Percentiles rank a stretch among this genome's conserved stretches.
Evolutionary conservation across 2,113 vertebrate genomes (phyloP).

Genomic region (zebrafish (Danio rerio)): DNA sequence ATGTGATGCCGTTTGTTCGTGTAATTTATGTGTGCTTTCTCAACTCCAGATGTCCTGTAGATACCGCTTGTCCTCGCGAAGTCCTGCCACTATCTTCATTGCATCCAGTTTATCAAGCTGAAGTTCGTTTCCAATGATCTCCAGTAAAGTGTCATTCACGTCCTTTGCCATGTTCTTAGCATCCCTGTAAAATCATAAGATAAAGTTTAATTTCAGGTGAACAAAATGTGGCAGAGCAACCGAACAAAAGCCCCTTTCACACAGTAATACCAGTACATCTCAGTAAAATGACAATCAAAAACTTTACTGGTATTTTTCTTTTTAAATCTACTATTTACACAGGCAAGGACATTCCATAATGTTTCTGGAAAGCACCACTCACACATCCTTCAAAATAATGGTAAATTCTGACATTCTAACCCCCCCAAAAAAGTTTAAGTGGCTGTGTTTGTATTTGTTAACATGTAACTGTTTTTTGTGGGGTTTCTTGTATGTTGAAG

Average conservation of each 20-base stretch:
- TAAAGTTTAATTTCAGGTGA: not conserved
- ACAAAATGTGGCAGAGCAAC: not conserved
- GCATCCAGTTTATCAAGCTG: conserved; percentile 84
- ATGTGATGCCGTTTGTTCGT: not conserved
- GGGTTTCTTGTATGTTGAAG: too few species aligned
- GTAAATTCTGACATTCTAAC: too few species aligned
- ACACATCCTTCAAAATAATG: too few species aligned
- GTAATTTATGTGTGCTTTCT: conserved; percentile 52
- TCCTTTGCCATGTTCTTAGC: conserved; percentile 95
- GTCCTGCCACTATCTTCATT: conserved; percentile 83
- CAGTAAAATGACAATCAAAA: not conserved
- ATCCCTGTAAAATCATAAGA: conserved; percentile 77
- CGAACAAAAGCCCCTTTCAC: too few species aligned
- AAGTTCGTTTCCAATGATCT: conserved; percentile 81
- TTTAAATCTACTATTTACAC: too few species aligned
- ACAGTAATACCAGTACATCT: not conserved
- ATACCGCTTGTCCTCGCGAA: conserved; percentile 88
- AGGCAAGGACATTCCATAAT: too few species aligned
- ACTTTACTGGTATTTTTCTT: too few species aligned
- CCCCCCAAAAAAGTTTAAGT: too few species aligned
- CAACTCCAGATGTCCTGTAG: conserved; percentile 94
- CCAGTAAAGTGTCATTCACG: conserved; percentile 83
- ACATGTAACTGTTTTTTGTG: too few species aligned
- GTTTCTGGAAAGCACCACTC: too few species aligned
- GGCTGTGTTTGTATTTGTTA: too few species aligned